These are phyloP conservation scores for Ataeniobius toweri DNA, from an alignment of 2,797 vertebrate genomes.

Conservation along the genomic window DNA sequence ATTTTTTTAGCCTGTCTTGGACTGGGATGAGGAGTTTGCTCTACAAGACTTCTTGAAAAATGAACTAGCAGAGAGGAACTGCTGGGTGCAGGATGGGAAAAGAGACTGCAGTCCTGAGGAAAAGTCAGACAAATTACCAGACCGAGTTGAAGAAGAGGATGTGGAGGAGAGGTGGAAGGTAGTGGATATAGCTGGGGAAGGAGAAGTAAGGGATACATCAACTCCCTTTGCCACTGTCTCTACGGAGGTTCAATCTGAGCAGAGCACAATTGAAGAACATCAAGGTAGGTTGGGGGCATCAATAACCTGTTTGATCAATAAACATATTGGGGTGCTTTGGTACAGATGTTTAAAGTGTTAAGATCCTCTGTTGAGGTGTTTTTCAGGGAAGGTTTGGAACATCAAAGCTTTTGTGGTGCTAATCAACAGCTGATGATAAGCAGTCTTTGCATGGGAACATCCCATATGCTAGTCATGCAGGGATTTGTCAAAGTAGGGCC, in stretches of 20 bases:
- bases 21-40: constrained; percentile 79
- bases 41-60: constrained; percentile 73
- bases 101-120: constrained; percentile 7
- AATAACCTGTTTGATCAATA: background rate
- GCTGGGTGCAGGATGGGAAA: constrained; percentile 18
- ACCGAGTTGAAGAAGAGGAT: constrained; percentile 52
- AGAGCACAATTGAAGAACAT: constrained; percentile 8
- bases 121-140: constrained; percentile 4
- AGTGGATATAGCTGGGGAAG: constrained; percentile 50
- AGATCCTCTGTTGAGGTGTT: background rate
- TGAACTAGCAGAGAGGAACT: constrained; percentile 51
- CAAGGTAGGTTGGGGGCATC: constrained; percentile 54
- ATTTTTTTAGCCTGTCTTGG: constrained; percentile 60
- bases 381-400: too few relatives aligned
- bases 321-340: background rate
- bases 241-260: constrained; percentile 25
- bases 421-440: background rate
- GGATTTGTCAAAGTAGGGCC: background rate
- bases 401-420: background rate
- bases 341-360: background rate
- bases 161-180: constrained; percentile 62
- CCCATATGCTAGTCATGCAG: background rate
- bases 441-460: background rate
- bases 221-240: constrained; percentile 48
- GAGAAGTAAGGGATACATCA: constrained; percentile 55